Evolutionary conservation across 2,113 vertebrate genomes (phyloP).

Genomic region (Tragelaphus scriptus): DNA sequence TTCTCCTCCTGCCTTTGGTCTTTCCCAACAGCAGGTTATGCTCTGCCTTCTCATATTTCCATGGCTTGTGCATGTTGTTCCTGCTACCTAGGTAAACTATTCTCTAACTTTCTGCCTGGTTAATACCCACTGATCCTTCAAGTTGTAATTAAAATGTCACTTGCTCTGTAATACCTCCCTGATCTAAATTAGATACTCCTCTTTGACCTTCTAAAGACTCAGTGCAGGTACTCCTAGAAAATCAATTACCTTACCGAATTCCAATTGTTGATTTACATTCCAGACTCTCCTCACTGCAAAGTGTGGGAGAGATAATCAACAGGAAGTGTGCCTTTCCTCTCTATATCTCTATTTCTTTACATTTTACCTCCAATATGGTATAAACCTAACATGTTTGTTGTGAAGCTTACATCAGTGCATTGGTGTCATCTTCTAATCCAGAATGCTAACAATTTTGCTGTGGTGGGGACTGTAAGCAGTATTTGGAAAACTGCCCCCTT

Average conservation of each 20-base stretch:
- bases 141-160: slow-evolving; percentile 68
- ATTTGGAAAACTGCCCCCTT: background rate
- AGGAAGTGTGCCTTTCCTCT: background rate
- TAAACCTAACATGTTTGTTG: background rate
- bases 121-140: slow-evolving; percentile 57
- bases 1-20: background rate
- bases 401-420: background rate
- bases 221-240: slow-evolving; percentile 19
- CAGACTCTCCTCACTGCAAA: background rate
- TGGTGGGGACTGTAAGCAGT: background rate
- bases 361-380: background rate
- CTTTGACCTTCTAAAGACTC: slow-evolving; percentile 63
- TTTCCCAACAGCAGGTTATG: background rate
- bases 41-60: background rate
- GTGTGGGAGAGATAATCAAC: background rate
- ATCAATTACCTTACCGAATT: slow-evolving; percentile 55
- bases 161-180: slow-evolving; percentile 46
- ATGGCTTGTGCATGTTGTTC: background rate
- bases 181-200: slow-evolving; percentile 61
- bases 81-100: background rate
- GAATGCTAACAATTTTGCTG: background rate
- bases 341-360: background rate
- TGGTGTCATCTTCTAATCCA: background rate
- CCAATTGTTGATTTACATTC: slow-evolving; percentile 53
- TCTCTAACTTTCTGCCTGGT: slow-evolving; percentile 32